Evolutionary conservation across 2,113 vertebrate species (phyloP).

Genomic region (Gymnorhina tibicen): DNA sequence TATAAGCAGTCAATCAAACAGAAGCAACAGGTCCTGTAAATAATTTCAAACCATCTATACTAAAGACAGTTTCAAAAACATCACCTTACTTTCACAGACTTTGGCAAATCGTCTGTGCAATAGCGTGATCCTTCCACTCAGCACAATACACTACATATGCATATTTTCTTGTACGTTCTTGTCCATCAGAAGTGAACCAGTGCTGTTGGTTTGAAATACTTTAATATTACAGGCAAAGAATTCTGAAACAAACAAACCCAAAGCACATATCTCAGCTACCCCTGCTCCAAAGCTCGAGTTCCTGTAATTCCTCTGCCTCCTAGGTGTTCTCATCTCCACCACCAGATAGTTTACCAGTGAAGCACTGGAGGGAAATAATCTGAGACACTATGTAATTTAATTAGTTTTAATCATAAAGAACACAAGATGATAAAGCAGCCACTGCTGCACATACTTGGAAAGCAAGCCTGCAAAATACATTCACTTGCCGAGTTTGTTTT

Average conservation of each 20-base stretch:
- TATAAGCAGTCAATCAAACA: background rate
- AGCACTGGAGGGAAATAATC: no score
- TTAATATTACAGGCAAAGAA: background rate
- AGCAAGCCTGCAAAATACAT: background rate
- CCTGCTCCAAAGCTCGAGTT: background rate
- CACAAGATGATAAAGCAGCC: background rate
- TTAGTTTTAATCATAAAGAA: background rate
- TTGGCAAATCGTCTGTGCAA: background rate
- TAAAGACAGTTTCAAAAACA: background rate
- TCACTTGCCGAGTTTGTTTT: background rate
- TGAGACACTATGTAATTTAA: background rate
- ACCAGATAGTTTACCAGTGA: background rate
- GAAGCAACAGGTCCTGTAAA: background rate
- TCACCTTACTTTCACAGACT: background rate
- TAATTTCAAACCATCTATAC: background rate
- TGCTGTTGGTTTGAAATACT: background rate
- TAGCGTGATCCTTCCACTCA: background rate
- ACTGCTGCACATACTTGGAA: background rate
- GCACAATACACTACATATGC: accelerated
- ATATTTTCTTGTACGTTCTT: background rate
- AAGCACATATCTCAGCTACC: background rate
- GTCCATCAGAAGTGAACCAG: background rate
- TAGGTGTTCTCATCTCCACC: background rate
- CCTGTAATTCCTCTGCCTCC: background rate
- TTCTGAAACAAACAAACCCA: background rate